These are phyloP conservation scores for Notolepis coatsorum DNA, from an alignment of 2,797 vertebrate species.

Conservation along the genomic window DNA sequence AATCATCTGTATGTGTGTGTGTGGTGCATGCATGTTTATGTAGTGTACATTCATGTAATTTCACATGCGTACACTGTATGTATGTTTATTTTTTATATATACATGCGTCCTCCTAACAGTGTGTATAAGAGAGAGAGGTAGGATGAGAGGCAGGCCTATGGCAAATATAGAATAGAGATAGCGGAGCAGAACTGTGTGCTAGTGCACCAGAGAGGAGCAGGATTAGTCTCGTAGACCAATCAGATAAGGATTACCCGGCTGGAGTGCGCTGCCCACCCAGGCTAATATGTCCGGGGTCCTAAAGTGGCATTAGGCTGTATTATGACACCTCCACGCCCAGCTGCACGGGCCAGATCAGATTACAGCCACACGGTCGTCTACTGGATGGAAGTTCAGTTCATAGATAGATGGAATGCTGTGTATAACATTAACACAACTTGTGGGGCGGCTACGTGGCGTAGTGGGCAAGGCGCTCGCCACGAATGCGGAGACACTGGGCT, in stretches of 20 bases:
- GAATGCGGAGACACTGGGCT: too few relatives aligned
- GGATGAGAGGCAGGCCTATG: conserved; percentile 25
- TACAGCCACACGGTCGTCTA: conserved; percentile 12
- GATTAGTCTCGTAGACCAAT: conserved; percentile 75
- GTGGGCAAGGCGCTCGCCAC: too few relatives aligned
- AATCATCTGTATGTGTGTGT: background rate
- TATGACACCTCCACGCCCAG: conserved; percentile 59
- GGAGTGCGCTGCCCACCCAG: conserved; percentile 57
- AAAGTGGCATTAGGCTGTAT: conserved; percentile 67
- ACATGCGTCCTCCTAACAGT: background rate
- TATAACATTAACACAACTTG: too few relatives aligned
- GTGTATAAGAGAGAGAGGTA: conserved; percentile 2
- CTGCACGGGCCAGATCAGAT: conserved; percentile 35
- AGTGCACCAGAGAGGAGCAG: conserved; percentile 45
- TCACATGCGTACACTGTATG: background rate
- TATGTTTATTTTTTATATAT: background rate
- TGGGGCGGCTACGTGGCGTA: too few relatives aligned
- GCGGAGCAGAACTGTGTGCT: conserved; percentile 28
- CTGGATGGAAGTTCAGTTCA: conserved; percentile 2
- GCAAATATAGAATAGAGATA: conserved; percentile 43
- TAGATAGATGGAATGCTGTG: background rate
- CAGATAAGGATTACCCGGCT: conserved; percentile 77
- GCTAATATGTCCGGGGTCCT: conserved; percentile 64
- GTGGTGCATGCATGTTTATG: background rate
- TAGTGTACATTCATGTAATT: conserved; percentile 11